Evolutionary conservation across 2,797 vertebrate genomes (phyloP).

Genomic region (Geotrypetes seraphini): DNA sequence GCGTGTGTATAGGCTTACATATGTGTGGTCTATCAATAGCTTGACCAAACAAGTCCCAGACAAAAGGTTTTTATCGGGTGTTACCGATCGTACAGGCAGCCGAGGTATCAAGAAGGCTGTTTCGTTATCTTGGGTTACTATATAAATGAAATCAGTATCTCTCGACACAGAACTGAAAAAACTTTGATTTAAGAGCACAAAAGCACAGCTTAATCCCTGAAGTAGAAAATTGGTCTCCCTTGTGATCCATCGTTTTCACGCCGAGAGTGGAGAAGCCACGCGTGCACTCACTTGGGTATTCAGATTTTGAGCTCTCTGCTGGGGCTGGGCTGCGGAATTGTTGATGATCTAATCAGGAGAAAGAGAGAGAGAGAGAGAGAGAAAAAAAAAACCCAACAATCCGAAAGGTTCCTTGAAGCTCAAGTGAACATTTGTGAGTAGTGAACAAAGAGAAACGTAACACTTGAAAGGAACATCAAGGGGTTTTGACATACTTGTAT

Average conservation of each 20-base stretch:
- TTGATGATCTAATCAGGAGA: conserved; percentile 30
- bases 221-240: conserved; percentile 62
- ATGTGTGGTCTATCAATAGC: conserved; percentile 24
- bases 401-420: conserved; percentile 28
- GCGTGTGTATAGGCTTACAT: conserved; percentile 22
- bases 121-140: conserved; percentile 30
- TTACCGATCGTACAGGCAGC: conserved; percentile 34
- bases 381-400: conserved; percentile 1
- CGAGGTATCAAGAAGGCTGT: conserved; percentile 21
- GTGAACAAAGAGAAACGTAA: conserved; percentile 19
- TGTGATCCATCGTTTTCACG: conserved; percentile 54
- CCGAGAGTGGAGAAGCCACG: conserved; percentile 32
- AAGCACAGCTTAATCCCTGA: conserved; percentile 56
- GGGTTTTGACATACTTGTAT: conserved; percentile 17
- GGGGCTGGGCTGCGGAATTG: conserved; percentile 27
- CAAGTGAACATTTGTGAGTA: conserved; percentile 8
- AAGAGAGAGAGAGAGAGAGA: neutral
- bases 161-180: conserved; percentile 36
- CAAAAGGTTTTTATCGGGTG: conserved; percentile 29
- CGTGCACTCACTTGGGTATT: conserved; percentile 23
- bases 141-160: no score
- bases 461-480: no score
- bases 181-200: conserved; percentile 55
- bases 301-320: conserved; percentile 18
- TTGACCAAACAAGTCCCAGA: conserved; percentile 21